phyloP scores from a whole-genome alignment of 2,113 vertebrate genomes.

The Alectura lathami region DNA sequence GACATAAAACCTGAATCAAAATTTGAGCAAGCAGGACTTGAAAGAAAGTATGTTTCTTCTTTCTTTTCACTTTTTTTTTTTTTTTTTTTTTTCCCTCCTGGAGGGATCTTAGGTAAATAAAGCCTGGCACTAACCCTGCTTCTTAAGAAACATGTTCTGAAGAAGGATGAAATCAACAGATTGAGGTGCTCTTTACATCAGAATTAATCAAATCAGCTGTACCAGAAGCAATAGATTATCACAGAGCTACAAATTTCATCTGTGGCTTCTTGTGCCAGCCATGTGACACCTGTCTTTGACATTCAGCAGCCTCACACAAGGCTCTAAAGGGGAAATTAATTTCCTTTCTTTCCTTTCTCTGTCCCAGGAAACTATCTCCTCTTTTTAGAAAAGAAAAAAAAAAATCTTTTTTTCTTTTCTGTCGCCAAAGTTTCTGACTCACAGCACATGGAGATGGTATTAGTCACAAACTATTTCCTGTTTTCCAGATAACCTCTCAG shows the following conservation, averaged over 20 bases:
- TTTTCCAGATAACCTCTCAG: conserved; percentile 29
- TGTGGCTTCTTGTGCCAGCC: conserved; percentile 17
- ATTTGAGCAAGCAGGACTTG: conserved; percentile 40
- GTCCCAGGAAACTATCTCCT: not conserved
- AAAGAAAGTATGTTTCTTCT: conserved; percentile 16
- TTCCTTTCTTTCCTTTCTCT: conserved; percentile 18
- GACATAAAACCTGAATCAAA: conserved; percentile 29
- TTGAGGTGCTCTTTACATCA: conserved; percentile 37
- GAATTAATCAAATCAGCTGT: conserved; percentile 60
- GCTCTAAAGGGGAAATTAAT: conserved; percentile 13
- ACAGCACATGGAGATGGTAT: not conserved
- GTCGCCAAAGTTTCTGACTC: conserved; percentile 17
- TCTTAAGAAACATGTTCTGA: conserved; percentile 45
- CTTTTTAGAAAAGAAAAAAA: too few species aligned
- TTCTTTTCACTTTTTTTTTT: not conserved
- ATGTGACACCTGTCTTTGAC: conserved; percentile 36
- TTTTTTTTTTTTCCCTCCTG: not conserved
- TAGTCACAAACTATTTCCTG: conserved; percentile 52
- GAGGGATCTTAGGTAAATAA: conserved; percentile 51
- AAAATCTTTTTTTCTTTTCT: not conserved
- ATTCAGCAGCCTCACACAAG: conserved; percentile 1
- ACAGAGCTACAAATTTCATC: not conserved
- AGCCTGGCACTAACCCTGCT: conserved; percentile 5
- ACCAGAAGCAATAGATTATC: conserved; percentile 51
- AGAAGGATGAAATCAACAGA: conserved; percentile 44